These are phyloP conservation scores for Eupithecia exiguata DNA, from an alignment of 2,888 invertebrate species.

Conservation along the genomic window DNA sequence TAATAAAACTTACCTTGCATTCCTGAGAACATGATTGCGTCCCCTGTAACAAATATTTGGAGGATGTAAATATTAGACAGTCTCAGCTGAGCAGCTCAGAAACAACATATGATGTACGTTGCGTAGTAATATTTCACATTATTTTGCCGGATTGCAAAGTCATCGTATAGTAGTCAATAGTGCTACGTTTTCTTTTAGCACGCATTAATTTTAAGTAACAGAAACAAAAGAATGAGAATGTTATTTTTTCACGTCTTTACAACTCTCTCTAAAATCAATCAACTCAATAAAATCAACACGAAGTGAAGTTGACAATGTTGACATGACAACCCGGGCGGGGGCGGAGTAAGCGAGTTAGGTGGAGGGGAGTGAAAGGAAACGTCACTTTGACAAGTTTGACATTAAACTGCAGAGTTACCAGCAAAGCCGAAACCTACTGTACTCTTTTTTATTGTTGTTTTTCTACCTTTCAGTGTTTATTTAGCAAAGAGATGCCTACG, in stretches of 20 bases:
- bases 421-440: neutral
- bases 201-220: neutral
- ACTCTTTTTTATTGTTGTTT: neutral
- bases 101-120: neutral
- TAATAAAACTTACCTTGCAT: constrained; percentile 81
- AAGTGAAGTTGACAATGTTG: neutral
- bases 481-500: neutral
- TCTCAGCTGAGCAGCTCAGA: neutral
- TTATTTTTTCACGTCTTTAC: neutral
- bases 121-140: neutral
- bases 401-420: neutral
- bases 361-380: neutral
- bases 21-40: constrained; percentile 85
- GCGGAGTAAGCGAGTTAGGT: too few relatives aligned
- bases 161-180: neutral
- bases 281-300: neutral
- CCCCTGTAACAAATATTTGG: constrained; percentile 80
- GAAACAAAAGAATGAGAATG: constrained; percentile 5
- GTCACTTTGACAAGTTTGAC: constrained; percentile 7
- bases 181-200: neutral
- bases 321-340: neutral
- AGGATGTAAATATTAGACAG: neutral
- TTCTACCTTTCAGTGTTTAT: neutral
- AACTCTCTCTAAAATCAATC: too few relatives aligned
- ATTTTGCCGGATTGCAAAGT: neutral